Base-by-base conservation (phyloP, 1,140 invertebrate species). In the Chelonus insularis region DNA sequence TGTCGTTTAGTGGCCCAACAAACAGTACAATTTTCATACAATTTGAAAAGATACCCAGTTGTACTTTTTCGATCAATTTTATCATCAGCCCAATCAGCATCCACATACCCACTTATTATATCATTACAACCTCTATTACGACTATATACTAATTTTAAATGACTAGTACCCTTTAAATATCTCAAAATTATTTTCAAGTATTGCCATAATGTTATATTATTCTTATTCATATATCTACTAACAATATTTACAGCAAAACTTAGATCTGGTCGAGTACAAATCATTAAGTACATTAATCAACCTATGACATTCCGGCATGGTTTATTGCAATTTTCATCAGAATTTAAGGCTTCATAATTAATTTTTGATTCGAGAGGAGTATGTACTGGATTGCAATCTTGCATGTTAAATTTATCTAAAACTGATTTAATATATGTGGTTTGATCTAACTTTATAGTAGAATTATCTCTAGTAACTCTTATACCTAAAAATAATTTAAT, bases 101-200 rank as follows among this genome's bases (percentile, higher is more conserved):
- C 47, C 2, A 25, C 47, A 50, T 50, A 50, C 3, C 63, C 62
- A 14, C 29, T 45, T 37, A 70, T 51, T 39, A 68, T 23, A 29
- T 48, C 6, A 50, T 62, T 37, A 14, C 41, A 18, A 14, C n/a
- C 25, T 7, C 20, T n/a, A n/a, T n/a, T n/a, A 50, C 9, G 0
- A 18, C 9, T 55, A 43, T 71, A 72, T 14, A 16, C 63, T 41
- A 75, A 64, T 60, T 74, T 75, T 39, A 76, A 55, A 58, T 73
- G 18, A 45, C 68, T 48, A 11, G 70, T 68, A 23, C 72, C 73
- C 65, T 73, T 69, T 8, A 73, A 48, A 62, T 75, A 72, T 58
- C 67, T 68, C n/a, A 71, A 39, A 11, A 70, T 60, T 55, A 63
- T 45, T 68, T 73, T 72, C 34, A 72, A 54, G 20, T 62, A 67